Conservation (phyloP, 1,140 invertebrate genomes). For the Limonius californicus region DNA sequence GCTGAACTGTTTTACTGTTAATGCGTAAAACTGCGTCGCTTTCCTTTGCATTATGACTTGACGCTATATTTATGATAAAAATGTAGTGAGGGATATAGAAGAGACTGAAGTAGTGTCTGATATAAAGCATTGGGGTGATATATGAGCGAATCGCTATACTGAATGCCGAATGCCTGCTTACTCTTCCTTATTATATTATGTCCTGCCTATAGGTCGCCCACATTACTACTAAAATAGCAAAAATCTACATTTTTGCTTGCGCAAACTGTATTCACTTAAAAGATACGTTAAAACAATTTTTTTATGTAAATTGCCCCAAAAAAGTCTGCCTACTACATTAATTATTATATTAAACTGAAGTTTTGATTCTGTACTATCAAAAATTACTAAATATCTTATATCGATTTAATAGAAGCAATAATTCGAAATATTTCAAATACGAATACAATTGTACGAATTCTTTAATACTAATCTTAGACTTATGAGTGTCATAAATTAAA, state of each 20-base stretch:
- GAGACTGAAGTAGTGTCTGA: constrained; percentile 1
- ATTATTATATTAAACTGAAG: no score
- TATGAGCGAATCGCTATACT: constrained; percentile 11
- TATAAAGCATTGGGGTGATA: constrained; percentile 8
- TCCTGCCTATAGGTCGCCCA: neutral
- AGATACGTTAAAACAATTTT: no score
- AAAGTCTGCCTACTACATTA: no score
- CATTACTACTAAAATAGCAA: neutral
- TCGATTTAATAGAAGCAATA: no score
- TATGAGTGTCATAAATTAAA: no score
- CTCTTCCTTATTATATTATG: neutral
- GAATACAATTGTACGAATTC: no score
- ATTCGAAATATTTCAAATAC: no score
- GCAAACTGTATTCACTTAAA: no score
- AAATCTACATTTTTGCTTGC: neutral
- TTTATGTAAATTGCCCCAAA: no score
- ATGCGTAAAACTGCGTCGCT: neutral
- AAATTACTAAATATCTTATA: no score
- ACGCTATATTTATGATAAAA: constrained; percentile 6
- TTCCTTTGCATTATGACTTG: neutral
- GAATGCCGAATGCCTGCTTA: constrained; percentile 7
- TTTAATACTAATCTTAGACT: no score
- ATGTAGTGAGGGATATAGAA: constrained; percentile 1
- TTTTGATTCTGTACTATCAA: no score
- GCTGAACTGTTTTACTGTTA: neutral